Evolutionary conservation across 2,113 vertebrate genomes (phyloP), one percentile per base, ranked within the genome.

Genomic region (Sus scrofa): DNA sequence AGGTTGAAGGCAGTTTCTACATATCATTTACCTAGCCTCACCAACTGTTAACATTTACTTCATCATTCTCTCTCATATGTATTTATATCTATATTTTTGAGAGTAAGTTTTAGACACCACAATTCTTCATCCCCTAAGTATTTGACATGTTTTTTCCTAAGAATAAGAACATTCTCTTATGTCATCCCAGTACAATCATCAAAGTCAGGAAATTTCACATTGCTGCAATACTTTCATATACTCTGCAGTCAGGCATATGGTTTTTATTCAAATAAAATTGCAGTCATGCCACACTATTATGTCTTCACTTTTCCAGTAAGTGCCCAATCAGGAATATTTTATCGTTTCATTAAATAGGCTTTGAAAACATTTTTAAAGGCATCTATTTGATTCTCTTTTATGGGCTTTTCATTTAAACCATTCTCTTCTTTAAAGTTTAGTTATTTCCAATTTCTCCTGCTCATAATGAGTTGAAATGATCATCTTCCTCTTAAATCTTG

Each of bases 201-300:
- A 50, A 65, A 70, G 54, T 52, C 32, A 83, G 68, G 86, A 94
- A 75, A 73, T 73, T 27, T 89, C 44, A 75, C 71, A 30, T 16
- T 58, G 26, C 67, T 82, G 22, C 15, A 56, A 10, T 78, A 32
- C 9, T 77, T n/a, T 62, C 60, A 20, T 7, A 7, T 56, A 39
- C 22, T 67, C 22, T 73, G 5, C 3, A 52, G 7, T 30, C 13
- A n/a, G 24, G 18, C 37, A 2, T 12, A 37, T 27, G 34, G 1
- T 86, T 96, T 89, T 67, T 50, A 20, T 87, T 86, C 86, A 79
- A 67, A 54, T 78, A 39, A 65, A 89, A 81, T 15, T 71, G 14
- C 20, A 63, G 0, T 77, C 44, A 6, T 63, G 11, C 14, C 34
- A 7, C 68, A 19, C 39, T 92, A 39, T 58, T 39, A 15, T n/a